phyloP scores from a whole-genome alignment of 64 coral and sea anemone genomes.

The Dendrophyllia cribrosa region DNA sequence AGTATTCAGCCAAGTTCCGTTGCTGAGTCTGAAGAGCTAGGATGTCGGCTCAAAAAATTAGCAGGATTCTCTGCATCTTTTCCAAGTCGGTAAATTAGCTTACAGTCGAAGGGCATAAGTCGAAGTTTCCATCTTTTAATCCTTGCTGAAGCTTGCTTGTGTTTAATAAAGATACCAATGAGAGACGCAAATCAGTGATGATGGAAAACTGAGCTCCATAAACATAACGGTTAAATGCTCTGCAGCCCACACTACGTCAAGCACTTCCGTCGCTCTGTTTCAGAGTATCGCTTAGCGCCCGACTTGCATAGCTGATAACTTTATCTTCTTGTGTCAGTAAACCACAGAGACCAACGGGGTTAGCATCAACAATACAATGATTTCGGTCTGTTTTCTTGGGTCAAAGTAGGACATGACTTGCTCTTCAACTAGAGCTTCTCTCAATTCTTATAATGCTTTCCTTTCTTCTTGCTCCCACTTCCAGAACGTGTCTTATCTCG shows the following conservation, averaged over 20 bases:
- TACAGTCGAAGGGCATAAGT: slow-evolving; percentile 44
- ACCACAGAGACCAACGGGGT: neutral
- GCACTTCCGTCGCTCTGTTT: slow-evolving; percentile 23
- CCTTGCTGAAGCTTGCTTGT: slow-evolving; percentile 17
- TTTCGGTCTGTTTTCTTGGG: neutral
- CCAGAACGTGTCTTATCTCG: slow-evolving; percentile 5
- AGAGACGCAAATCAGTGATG: slow-evolving; percentile 11
- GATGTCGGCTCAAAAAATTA: too few species aligned
- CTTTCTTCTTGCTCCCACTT: slow-evolving; percentile 18
- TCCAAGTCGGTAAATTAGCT: slow-evolving; percentile 14
- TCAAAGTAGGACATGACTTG: slow-evolving; percentile 46
- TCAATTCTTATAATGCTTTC: slow-evolving; percentile 4
- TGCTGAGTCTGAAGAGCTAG: neutral
- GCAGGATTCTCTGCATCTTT: slow-evolving; percentile 41
- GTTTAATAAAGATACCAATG: slow-evolving; percentile 15
- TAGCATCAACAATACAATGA: too few species aligned
- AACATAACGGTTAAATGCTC: slow-evolving; percentile 29
- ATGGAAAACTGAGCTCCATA: slow-evolving; percentile 19
- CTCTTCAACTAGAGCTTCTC: slow-evolving; percentile 1
- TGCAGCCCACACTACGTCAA: slow-evolving; percentile 27
- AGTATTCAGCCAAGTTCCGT: neutral
- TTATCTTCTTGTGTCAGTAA: slow-evolving; percentile 14
- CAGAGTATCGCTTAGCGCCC: slow-evolving; percentile 39
- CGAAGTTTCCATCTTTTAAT: slow-evolving; percentile 56
- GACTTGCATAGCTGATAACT: slow-evolving; percentile 34